Percentiles rank a stretch among this genome's conserved stretches.
These are phyloP conservation scores for Hycleus phaleratus DNA, from an alignment of 1,140 invertebrate species.

Conservation along the genomic window DNA sequence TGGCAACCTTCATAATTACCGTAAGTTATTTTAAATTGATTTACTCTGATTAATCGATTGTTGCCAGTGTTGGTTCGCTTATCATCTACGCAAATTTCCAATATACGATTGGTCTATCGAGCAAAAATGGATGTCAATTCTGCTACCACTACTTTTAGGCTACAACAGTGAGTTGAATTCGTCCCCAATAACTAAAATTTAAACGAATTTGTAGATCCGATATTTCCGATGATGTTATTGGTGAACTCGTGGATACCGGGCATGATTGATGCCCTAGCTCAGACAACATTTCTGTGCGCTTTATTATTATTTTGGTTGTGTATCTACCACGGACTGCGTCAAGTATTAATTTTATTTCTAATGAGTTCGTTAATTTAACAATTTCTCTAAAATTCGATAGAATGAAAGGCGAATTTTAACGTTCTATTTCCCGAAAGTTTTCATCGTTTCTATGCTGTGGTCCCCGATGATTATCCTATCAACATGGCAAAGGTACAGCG, in stretches of 20 bases:
- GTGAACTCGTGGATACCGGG: constrained; percentile 85
- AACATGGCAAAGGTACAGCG: constrained; percentile 84
- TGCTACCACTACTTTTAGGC: constrained; percentile 81
- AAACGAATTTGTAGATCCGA: constrained; percentile 64
- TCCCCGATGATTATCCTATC: constrained; percentile 75
- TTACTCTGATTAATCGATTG: not conserved
- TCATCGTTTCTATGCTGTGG: constrained; percentile 84
- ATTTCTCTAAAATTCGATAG: constrained; percentile 41
- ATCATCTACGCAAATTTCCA: constrained; percentile 79
- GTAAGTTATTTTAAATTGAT: constrained; percentile 54
- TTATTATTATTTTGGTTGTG: constrained; percentile 91
- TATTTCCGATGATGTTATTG: constrained; percentile 86
- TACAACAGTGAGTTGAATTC: constrained; percentile 73
- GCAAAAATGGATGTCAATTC: constrained; percentile 89
- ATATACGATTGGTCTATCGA: constrained; percentile 95
- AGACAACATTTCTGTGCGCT: constrained; percentile 81
- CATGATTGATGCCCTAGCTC: constrained; percentile 82
- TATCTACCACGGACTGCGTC: constrained; percentile 88
- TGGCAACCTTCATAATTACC: constrained; percentile 77
- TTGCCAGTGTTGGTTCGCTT: constrained; percentile 83
- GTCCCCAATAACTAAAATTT: not conserved
- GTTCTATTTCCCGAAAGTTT: constrained; percentile 88
- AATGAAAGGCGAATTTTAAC: constrained; percentile 76
- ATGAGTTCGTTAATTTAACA: too few species aligned
- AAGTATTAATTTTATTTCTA: constrained; percentile 53